These are phyloP conservation scores for Julus scandinavius DNA, from an alignment of 2,888 invertebrate genomes.

Conservation along the genomic window DNA sequence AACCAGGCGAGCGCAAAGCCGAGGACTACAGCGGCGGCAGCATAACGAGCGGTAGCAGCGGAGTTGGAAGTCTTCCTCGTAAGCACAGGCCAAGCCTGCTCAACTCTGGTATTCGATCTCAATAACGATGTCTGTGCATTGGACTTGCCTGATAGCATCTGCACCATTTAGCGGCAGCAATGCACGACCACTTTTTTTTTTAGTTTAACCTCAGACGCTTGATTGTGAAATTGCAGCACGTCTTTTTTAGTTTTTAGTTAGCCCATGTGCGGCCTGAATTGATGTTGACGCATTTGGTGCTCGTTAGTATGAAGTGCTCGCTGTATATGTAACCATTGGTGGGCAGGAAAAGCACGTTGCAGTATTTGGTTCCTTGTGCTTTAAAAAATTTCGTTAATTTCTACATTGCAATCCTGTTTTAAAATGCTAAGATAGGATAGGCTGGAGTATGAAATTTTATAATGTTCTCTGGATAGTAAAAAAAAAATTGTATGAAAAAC, in stretches of 20 bases:
- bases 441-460: too few species aligned
- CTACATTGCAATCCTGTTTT: too few species aligned
- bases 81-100: conserved; percentile 62
- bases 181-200: neutral
- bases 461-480: too few species aligned
- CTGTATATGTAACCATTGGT: neutral
- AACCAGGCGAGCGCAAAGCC: conserved; percentile 58
- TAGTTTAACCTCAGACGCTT: neutral
- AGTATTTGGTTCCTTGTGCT: too few species aligned
- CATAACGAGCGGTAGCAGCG: conserved; percentile 75
- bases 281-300: neutral
- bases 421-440: too few species aligned
- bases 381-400: too few species aligned
- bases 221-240: neutral
- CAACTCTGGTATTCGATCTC: conserved; percentile 59
- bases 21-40: conserved; percentile 63
- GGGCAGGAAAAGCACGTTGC: neutral
- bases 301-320: too few species aligned
- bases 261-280: neutral
- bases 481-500: too few species aligned
- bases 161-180: neutral
- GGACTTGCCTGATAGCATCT: neutral
- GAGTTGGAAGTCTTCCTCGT: conserved; percentile 83
- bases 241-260: neutral
- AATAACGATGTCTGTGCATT: conserved; percentile 36